phyloP scores from a whole-genome alignment of 2,113 vertebrate species.

The Scatophagus argus region DNA sequence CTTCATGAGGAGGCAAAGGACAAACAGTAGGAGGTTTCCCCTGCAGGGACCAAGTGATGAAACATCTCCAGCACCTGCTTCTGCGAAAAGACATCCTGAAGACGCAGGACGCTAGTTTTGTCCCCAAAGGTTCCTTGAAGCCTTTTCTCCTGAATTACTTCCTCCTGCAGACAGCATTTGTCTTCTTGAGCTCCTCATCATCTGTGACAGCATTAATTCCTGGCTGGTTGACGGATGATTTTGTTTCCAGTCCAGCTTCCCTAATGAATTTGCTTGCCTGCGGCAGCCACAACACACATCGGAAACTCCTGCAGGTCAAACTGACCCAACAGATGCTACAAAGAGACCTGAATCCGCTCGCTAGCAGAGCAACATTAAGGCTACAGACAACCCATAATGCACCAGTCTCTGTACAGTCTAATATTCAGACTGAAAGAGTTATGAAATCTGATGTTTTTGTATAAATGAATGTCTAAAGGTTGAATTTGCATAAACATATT shows the following conservation, averaged over 20 bases:
- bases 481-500: not conserved
- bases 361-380: not conserved
- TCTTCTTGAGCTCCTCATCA: not conserved
- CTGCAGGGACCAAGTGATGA: not conserved
- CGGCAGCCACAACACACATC: no score
- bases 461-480: not conserved
- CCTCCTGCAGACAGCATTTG: not conserved
- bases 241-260: no score
- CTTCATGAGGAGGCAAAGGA: not conserved
- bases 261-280: no score
- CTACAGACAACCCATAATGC: not conserved
- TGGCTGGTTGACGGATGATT: not conserved
- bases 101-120: no score
- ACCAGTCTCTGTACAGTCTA: not conserved
- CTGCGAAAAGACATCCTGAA: no score
- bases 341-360: not conserved
- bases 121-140: no score
- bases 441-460: not conserved
- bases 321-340: not conserved
- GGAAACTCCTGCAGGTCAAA: not conserved
- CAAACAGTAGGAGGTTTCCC: not conserved
- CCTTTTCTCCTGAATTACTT: no score
- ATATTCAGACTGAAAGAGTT: not conserved
- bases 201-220: not conserved
- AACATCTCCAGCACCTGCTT: no score